Conservation (phyloP, 2,113 vertebrate genomes). For the Oryctolagus cuniculus region mOryCun1.1 NC_091432.1:166937001-166937500, state of each 20-base stretch:
- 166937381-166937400: slow-evolving; percentile 23
- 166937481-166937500: background rate
- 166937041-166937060: background rate
- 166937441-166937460: background rate
- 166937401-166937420: background rate
- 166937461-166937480: background rate
- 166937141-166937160: background rate
- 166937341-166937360: slow-evolving; percentile 29
- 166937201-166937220: background rate
- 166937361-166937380: background rate
- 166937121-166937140: background rate
- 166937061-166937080: background rate
- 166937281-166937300: background rate
- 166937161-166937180: background rate
- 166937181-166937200: background rate
- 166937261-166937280: background rate
- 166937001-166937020: background rate
- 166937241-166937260: background rate
- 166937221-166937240: background rate
- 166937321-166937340: background rate
- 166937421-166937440: background rate
- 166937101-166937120: background rate
- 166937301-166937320: background rate
- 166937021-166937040: slow-evolving; percentile 1
- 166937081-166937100: slow-evolving; percentile 31